A percentile compares a stretch with the other conserved stretches of the same genome.
Conservation (phyloP, 2,113 vertebrate genomes). For the Phycodurus eques region DNA sequence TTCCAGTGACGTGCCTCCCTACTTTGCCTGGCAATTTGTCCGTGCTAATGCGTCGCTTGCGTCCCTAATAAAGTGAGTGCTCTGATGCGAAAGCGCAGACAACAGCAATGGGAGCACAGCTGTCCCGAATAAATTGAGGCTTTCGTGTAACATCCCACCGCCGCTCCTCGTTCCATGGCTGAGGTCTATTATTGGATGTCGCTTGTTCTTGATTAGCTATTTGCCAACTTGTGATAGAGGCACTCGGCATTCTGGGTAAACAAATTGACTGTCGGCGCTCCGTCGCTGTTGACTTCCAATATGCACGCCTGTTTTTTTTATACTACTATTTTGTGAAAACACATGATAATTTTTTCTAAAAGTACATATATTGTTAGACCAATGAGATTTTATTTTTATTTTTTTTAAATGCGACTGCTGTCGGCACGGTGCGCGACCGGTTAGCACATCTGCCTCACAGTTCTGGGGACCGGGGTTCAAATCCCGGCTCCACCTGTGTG, state of each 20-base stretch:
- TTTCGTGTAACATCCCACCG: slow-evolving; percentile 20
- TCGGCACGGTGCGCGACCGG: no score
- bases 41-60: not conserved
- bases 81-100: slow-evolving; percentile 26
- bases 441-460: no score
- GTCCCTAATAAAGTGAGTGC: slow-evolving; percentile 28
- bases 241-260: slow-evolving; percentile 43
- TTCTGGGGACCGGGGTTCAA: no score
- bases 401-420: no score
- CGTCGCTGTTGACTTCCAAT: slow-evolving; percentile 39
- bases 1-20: not conserved
- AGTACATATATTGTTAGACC: no score
- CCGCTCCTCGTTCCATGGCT: not conserved
- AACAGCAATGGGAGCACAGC: slow-evolving; percentile 7
- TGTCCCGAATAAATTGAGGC: slow-evolving; percentile 40
- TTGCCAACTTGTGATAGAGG: slow-evolving; percentile 52
- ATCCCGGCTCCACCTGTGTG: no score
- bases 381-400: no score
- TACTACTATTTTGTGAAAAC: no score
- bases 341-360: no score
- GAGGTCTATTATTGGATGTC: slow-evolving; percentile 51
- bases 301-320: not conserved
- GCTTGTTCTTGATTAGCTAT: slow-evolving; percentile 51
- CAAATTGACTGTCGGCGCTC: slow-evolving; percentile 38
- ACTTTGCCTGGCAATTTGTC: not conserved